phyloP scores from a whole-genome alignment of 2,888 invertebrate genomes.

The Drosophila falleni region DNA sequence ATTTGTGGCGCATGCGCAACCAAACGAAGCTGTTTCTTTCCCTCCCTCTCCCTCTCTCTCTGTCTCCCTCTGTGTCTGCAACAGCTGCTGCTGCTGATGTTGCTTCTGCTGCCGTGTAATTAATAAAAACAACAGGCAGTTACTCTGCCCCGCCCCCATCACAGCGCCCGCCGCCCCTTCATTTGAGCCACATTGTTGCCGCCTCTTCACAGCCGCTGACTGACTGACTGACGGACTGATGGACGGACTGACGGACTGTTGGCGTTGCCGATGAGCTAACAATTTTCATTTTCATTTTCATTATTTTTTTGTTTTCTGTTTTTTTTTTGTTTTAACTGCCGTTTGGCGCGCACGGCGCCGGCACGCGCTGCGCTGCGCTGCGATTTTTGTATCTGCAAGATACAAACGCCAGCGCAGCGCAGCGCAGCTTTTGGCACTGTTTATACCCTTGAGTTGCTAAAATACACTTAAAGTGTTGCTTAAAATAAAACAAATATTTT shows the following conservation, averaged over 20 bases:
- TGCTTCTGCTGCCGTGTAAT: conserved; percentile 67
- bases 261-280: conserved; percentile 67
- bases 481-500: background rate
- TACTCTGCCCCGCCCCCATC: conserved; percentile 21
- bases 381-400: conserved; percentile 77
- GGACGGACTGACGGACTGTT: conserved; percentile 1
- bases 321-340: conserved; percentile 63
- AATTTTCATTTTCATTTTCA: conserved; percentile 40
- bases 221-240: conserved; percentile 3
- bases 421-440: conserved; percentile 32
- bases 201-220: conserved; percentile 24
- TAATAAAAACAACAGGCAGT: conserved; percentile 77
- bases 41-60: conserved; percentile 6
- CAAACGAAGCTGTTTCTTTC: conserved; percentile 57
- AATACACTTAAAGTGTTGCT: conserved; percentile 1
- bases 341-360: conserved; percentile 66
- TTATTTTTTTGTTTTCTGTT: conserved; percentile 9
- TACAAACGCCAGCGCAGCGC: conserved; percentile 53
- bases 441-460: conserved; percentile 1
- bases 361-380: conserved; percentile 75
- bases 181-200: conserved; percentile 42
- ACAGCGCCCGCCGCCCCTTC: conserved; percentile 12
- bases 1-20: conserved; percentile 82
- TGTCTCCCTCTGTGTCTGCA: background rate
- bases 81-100: conserved; percentile 25